Evolutionary conservation across 2,888 invertebrate genomes (phyloP), one percentile per base, ranked within the genome.

Genomic region (Synergus laeviventris): DNA sequence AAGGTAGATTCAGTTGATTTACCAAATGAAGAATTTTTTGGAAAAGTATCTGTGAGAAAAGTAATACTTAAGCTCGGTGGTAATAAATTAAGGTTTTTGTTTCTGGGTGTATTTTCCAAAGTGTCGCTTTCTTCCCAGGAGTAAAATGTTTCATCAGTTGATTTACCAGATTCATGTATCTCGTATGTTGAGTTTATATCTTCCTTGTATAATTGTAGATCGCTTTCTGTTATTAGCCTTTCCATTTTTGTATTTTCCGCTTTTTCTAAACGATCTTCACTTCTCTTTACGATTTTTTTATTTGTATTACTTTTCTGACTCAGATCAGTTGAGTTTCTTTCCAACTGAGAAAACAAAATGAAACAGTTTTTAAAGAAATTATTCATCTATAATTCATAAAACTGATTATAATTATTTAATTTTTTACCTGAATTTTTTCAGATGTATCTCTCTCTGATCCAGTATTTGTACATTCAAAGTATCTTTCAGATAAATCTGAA

Each of bases 1-100:
- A 11, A 75, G 14, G 16, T 73, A 16, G 9, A 79, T n/a, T 21
- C 36, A 9, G 39, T 45, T 8, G 45, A 45, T 74, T 74, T 61
- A 11, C 3, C 74, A 14, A 45, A 42, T 14, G 74, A 61, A 39
- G 59, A 61, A 31, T 54, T 66, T 45, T 8, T 75, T 1, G 82
- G 66, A 12, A 80, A 74, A 31, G 75, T n/a, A 4, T 82, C 76
- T 2, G 73, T 9, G 38, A 54, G 78, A 62, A 84, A 79, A 4
- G 75, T 80, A 49, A 82, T 75, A 9, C 81, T 80, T 74, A 81
- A 75, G 74, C 73, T 80, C 0, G 82, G 31, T 0, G 83, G 77
- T 38, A 76, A 42, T 21, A 76, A 24, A 54, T 73, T 76, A 9
- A 59, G 77, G 8, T 45, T 38, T 24, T 75, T 8, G 9, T 70